phyloP scores from a whole-genome alignment of 64 coral and sea anemone species.

The Exaiptasia diaphana region DNA sequence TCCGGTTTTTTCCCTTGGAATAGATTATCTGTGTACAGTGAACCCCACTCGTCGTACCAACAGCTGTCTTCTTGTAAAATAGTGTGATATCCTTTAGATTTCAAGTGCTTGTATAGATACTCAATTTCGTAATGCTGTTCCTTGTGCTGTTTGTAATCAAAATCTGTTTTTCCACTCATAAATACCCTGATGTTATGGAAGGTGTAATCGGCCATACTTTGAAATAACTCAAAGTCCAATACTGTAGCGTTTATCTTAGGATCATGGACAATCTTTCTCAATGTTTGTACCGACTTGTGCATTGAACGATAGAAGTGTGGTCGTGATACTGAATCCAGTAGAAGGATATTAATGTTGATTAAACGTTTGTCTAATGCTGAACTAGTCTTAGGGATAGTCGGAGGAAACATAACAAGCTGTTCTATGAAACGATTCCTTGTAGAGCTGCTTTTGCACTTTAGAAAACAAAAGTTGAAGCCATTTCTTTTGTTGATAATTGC shows the following conservation, averaged over 20 bases:
- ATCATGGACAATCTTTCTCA: conserved; percentile 71
- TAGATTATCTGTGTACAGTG: conserved; percentile 69
- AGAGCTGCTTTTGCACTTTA: neutral
- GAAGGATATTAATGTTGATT: conserved; percentile 76
- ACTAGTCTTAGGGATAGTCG: conserved; percentile 1
- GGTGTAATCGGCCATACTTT: conserved; percentile 73
- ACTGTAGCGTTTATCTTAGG: conserved; percentile 43
- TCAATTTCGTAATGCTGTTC: conserved; percentile 68
- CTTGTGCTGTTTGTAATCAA: conserved; percentile 69
- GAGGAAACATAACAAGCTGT: conserved; percentile 57
- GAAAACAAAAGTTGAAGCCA: conserved; percentile 55
- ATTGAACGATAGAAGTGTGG: conserved; percentile 84
- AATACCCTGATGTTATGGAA: conserved; percentile 76
- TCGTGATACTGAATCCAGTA: conserved; percentile 78
- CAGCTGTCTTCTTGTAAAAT: conserved; percentile 86
- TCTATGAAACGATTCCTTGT: neutral
- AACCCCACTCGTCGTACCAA: conserved; percentile 91
- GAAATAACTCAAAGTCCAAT: conserved; percentile 79
- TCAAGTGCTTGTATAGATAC: conserved; percentile 56
- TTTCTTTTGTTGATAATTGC: neutral
- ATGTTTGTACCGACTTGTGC: conserved; percentile 59
- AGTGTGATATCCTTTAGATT: conserved; percentile 77
- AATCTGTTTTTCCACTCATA: conserved; percentile 71
- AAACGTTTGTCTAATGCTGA: conserved; percentile 5
- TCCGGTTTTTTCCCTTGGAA: conserved; percentile 58